Conservation (phyloP, 1,140 invertebrate species). For the Caerostris darwini region DNA sequence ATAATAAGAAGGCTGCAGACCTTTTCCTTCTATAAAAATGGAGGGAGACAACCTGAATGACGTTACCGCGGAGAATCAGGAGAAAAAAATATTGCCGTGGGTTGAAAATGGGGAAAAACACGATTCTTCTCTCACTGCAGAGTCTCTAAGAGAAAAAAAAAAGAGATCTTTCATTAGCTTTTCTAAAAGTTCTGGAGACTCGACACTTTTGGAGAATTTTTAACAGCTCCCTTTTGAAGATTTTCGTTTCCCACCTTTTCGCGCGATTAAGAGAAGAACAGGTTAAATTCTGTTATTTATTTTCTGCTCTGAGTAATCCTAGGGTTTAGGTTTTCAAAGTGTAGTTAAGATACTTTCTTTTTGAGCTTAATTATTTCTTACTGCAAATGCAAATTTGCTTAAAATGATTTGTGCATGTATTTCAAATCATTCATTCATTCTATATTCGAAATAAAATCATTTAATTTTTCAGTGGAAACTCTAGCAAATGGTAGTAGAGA, state of each 20-base stretch:
- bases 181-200: slow-evolving; percentile 1
- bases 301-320: too few relatives aligned
- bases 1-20: slow-evolving; percentile 6
- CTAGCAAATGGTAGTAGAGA: too few relatives aligned
- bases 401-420: too few relatives aligned
- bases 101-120: slow-evolving; percentile 27
- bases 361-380: too few relatives aligned
- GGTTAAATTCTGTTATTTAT: background rate
- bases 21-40: slow-evolving; percentile 12
- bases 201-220: background rate
- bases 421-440: too few relatives aligned
- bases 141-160: background rate
- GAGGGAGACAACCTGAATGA: slow-evolving; percentile 24
- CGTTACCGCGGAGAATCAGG: background rate
- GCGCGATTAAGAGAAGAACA: background rate
- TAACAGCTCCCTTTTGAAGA: background rate
- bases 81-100: background rate
- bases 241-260: background rate
- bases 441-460: too few relatives aligned
- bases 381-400: too few relatives aligned
- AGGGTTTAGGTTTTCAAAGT: too few relatives aligned
- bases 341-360: too few relatives aligned
- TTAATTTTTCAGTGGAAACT: too few relatives aligned
- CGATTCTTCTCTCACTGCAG: slow-evolving; percentile 46
- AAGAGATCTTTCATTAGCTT: slow-evolving; percentile 27